Base-by-base conservation (phyloP, 1,140 invertebrate genomes). In the Bombus confusus region DNA sequence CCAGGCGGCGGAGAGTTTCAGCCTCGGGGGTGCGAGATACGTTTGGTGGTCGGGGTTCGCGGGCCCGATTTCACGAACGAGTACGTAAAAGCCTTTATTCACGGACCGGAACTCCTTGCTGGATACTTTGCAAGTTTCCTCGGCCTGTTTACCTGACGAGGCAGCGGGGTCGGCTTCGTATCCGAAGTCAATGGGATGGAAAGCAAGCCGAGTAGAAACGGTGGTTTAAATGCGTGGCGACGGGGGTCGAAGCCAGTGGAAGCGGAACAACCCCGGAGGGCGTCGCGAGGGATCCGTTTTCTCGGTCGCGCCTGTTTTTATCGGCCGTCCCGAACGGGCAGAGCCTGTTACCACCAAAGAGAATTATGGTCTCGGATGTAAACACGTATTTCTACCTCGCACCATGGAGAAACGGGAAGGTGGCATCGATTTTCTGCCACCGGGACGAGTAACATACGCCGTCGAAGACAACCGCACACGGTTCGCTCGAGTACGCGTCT, bases 71-170 rank as follows among this genome's bases (percentile, higher is more conserved):
- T 90, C 88, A 88, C 88, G 88, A 90, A 83, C 82, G 89, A 90
- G 86, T 79, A 90, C 83, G 88, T 90, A 86, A 90, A 86, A 90
- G 89, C 88, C 83, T 88, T 86, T 87, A 66, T 34, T 3, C 66
- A 22, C 8, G 64, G 64, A 59, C 52, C 62, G 64, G 74, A 89
- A 90, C 91, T 92, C 10, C 90, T 91, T 91, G 86, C 87, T 87
- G 93, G 91, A 93, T 93, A 93, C 92, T 94, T 94, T 93, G 91
- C 93, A 91, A 93, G 93, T 93, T 93, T 91, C 90, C 90, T 81
- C 90, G 91, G 87, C 90, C 92, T 93, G 91, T 93, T 94, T 93
- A 93, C 93, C 92, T 93, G 92, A 92, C 85, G 87, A 73, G 72
- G 80, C 71, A 22, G 31, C 39, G 25, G 66, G 88, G 76, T 85